Evolutionary conservation across 1,140 invertebrate genomes (phyloP).

Genomic region (Tachypleus tridentatus): DNA sequence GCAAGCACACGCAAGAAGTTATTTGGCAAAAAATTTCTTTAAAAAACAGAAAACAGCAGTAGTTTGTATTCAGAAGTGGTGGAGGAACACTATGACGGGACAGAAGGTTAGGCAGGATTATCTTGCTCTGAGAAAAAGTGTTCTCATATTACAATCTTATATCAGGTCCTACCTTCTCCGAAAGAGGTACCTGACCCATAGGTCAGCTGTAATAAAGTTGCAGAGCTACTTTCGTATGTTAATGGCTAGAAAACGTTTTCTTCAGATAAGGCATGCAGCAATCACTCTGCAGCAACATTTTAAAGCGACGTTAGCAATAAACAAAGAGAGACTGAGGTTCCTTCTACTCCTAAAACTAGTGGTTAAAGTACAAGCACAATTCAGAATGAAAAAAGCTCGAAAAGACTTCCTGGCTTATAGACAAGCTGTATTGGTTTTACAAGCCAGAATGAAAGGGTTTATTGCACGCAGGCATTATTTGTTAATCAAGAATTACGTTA

Average conservation of each 20-base stretch:
- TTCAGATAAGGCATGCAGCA: slow-evolving; percentile 11
- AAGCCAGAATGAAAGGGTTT: neutral
- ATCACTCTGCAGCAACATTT: slow-evolving; percentile 1
- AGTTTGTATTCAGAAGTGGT: slow-evolving; percentile 14
- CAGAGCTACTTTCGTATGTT: slow-evolving; percentile 22
- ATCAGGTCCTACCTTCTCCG: slow-evolving; percentile 13
- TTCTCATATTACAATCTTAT: slow-evolving; percentile 20
- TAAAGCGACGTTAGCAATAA: neutral
- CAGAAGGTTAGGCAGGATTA: slow-evolving; percentile 7
- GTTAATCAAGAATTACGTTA: no score
- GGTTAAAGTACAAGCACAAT: neutral
- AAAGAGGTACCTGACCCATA: slow-evolving; percentile 9
- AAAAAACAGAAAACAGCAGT: slow-evolving; percentile 2
- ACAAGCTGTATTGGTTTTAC: neutral
- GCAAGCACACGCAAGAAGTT: slow-evolving; percentile 17
- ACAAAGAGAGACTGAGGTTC: neutral
- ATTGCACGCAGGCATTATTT: neutral
- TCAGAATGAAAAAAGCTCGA: neutral
- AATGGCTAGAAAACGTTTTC: slow-evolving; percentile 4
- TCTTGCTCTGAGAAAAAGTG: slow-evolving; percentile 6
- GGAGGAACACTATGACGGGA: slow-evolving; percentile 5
- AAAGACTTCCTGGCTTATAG: neutral
- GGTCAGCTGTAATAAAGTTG: slow-evolving; percentile 20
- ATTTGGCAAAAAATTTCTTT: neutral
- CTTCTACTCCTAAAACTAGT: neutral